Percentiles rank a stretch among this genome's conserved stretches.
Conservation (phyloP, 2,797 vertebrate species). For the Melanotaenia trifasciata region DNA sequence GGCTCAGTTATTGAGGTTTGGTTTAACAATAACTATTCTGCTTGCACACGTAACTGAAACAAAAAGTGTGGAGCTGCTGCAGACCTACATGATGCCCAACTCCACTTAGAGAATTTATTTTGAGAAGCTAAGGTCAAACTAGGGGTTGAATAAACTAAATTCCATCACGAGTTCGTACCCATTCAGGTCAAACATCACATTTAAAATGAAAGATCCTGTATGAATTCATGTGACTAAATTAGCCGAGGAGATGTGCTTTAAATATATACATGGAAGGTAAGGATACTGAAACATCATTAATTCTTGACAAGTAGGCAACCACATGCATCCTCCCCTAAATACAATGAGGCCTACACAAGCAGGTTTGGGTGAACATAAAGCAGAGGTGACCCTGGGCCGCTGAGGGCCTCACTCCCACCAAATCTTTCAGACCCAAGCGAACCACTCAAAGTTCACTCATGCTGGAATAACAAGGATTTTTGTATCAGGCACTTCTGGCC, state of each 20-base stretch:
- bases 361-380: constrained; percentile 67
- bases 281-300: constrained; percentile 46
- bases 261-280: constrained; percentile 17
- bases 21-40: constrained; percentile 18
- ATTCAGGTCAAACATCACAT: constrained; percentile 26
- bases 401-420: constrained; percentile 66
- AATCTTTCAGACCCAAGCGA: constrained; percentile 54
- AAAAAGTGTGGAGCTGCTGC: constrained; percentile 47
- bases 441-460: constrained; percentile 12
- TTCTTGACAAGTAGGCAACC: constrained; percentile 44
- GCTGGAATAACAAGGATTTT: constrained; percentile 59
- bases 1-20: constrained; percentile 10
- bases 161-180: constrained; percentile 47
- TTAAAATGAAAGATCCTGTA: constrained; percentile 24
- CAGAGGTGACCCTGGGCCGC: constrained; percentile 68
- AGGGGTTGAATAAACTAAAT: constrained; percentile 48
- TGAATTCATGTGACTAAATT: constrained; percentile 25
- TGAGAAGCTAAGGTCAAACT: constrained; percentile 64
- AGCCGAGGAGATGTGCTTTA: constrained; percentile 24
- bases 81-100: constrained; percentile 55
- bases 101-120: constrained; percentile 68
- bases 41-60: constrained; percentile 48
- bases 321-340: constrained; percentile 45
- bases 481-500: constrained; percentile 36
- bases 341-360: constrained; percentile 50